phyloP scores from a whole-genome alignment of 2,888 invertebrate species.

The Pasiphila rectangulata region DNA sequence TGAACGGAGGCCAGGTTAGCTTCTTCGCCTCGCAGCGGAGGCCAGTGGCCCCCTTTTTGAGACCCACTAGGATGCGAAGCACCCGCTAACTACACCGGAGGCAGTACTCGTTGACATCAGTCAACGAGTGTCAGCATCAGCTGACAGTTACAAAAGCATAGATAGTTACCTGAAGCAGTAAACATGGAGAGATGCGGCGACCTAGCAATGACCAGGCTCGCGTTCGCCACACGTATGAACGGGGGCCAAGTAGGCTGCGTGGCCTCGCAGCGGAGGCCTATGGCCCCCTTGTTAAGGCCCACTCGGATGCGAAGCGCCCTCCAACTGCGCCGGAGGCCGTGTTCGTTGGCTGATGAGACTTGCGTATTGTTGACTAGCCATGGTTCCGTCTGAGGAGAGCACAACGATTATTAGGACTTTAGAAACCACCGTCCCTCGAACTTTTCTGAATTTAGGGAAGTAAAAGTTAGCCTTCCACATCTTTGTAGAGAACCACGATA shows the following conservation, averaged over 20 bases:
- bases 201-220: conserved; percentile 55
- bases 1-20: no score
- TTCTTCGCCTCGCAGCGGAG: no score
- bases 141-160: no score
- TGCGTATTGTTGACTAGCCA: conserved; percentile 66
- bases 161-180: conserved; percentile 55
- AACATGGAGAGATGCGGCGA: conserved; percentile 74
- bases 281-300: conserved; percentile 44
- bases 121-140: no score
- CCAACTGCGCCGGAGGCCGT: conserved; percentile 66
- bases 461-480: no score
- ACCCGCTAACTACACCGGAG: no score
- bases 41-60: no score
- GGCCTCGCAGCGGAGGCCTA: conserved; percentile 63
- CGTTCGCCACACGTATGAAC: conserved; percentile 49
- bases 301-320: conserved; percentile 56
- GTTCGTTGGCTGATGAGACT: conserved; percentile 53
- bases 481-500: no score
- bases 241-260: conserved; percentile 65
- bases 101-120: no score
- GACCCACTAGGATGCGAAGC: no score
- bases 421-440: no score
- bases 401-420: background rate
- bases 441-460: no score
- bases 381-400: conserved; percentile 53